Conservation (phyloP, 2,797 vertebrate genomes). For the Thripadectes ignobilis region DNA sequence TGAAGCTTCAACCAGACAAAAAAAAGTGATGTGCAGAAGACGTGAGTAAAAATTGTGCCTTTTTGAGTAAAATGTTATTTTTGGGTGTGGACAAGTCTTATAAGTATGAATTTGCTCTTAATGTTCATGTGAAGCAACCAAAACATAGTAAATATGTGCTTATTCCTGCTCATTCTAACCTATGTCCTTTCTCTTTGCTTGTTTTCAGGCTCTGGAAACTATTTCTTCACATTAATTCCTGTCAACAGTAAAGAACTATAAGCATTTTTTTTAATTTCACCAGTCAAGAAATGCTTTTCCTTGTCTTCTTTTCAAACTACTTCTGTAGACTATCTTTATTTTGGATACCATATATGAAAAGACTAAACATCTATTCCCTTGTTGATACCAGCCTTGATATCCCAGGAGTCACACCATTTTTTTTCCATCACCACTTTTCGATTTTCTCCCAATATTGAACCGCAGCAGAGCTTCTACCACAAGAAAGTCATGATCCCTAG, state of each 20-base stretch:
- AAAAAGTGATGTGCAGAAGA: not conserved
- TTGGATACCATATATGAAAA: not conserved
- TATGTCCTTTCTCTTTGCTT: not conserved
- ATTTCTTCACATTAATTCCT: not conserved
- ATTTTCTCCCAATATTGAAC: not conserved
- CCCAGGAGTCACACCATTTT: not conserved
- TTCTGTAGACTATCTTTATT: not conserved
- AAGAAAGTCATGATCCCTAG: not conserved
- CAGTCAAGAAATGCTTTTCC: not conserved
- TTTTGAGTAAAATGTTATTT: not conserved
- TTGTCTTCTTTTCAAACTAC: not conserved
- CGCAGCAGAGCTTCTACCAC: not conserved
- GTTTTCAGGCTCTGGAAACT: not conserved
- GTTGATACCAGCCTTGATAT: not conserved
- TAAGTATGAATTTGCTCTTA: not conserved
- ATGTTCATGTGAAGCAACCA: not conserved
- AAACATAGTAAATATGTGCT: not conserved
- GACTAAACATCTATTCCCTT: not conserved
- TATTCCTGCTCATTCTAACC: not conserved
- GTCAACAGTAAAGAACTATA: not conserved
- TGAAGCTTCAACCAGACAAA: not conserved
- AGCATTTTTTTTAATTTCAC: not conserved
- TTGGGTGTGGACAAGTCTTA: not conserved
- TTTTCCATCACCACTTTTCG: not conserved
- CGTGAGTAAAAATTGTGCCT: not conserved